Base-by-base conservation (phyloP, 1,140 invertebrate genomes). In the Drosophila erecta region DNA sequence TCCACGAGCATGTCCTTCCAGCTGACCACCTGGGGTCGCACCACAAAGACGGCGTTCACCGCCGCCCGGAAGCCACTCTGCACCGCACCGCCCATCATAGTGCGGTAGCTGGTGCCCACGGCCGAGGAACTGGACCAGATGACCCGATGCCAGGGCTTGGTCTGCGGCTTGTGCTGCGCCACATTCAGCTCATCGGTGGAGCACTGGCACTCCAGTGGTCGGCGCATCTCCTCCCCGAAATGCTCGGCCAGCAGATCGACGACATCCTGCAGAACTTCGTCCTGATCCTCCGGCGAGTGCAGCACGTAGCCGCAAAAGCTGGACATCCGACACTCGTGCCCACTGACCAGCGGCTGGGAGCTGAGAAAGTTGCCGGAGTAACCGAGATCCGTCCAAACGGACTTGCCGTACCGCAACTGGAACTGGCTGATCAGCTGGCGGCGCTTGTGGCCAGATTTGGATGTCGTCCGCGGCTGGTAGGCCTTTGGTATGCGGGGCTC, bases 21-120 rank as follows among this genome's bases (percentile, higher is more conserved):
- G 30, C 59, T 46, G 1, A 92, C 87, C 46, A 76, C 61, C 73
- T 92, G 91, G 0, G 91, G 91, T 22, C 87, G 61, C 2, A 91
- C 59, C 20, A 87, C 53, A 7, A 90, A 78, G 0, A 92, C 40
- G 1, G 91, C 87, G 66, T 76, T 79, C 3, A 91, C 62, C 2
- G 91, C 91, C 0, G 91, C 84, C 43, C 91, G 49, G 4, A 84
- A n/a, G 4, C 91, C 91, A 49, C 91, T 92, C 69, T 92, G 84
- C 4, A 92, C 87, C 0, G 91, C 91, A 4, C 91, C 91, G 1
- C 77, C 89, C 47, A 92, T 76, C 3, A 79, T 64, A 22, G 76
- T 91, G 41, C 91, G 91, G 71, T 91, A 90, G 35, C 46, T 67
- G 35, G 76, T 87, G 10, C 67, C 83, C 2, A 55, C 76, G 3